A percentile compares a stretch with the other conserved stretches of the same genome.
phyloP scores from a whole-genome alignment of 2,888 invertebrate genomes.

The Linnaemya vulpina region DNA sequence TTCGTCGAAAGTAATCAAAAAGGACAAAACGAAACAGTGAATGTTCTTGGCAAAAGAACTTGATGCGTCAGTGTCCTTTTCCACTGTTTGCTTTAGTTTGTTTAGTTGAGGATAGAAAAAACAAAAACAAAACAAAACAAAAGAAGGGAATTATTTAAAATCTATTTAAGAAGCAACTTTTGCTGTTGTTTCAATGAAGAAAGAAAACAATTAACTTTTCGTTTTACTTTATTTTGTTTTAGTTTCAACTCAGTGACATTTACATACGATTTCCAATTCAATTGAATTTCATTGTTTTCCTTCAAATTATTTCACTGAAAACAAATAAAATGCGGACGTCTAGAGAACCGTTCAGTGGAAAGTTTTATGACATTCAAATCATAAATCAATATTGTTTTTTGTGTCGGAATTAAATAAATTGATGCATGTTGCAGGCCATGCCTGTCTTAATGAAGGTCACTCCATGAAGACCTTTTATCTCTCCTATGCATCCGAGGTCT shows the following conservation, averaged over 20 bases:
- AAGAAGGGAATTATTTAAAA: slow-evolving; percentile 1
- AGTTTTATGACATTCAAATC: not conserved
- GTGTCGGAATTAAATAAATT: no score
- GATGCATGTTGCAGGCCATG: no score
- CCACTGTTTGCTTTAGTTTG: slow-evolving; percentile 36
- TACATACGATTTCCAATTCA: slow-evolving; percentile 17
- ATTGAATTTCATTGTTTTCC: not conserved
- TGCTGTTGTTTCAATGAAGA: not conserved
- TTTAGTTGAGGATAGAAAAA: slow-evolving; percentile 7
- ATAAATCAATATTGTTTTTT: not conserved
- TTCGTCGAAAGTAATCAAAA: not conserved
- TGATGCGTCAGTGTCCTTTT: slow-evolving; percentile 38
- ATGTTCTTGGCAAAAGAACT: slow-evolving; percentile 13
- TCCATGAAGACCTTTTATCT: no score
- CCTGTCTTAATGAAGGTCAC: no score
- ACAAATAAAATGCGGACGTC: not conserved
- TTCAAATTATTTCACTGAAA: not conserved
- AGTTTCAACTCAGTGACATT: slow-evolving; percentile 14
- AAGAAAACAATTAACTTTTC: slow-evolving; percentile 13
- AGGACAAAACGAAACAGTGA: not conserved
- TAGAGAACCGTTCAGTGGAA: not conserved
- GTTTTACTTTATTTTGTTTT: not conserved
- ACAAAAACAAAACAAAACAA: not conserved
- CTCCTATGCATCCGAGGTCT: no score
- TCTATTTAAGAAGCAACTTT: slow-evolving; percentile 20